A percentile compares a stretch with the other conserved stretches of the same genome.
Evolutionary conservation across 2,888 invertebrate genomes (phyloP).

Genomic region (Melangyna quadrimaculata): DNA sequence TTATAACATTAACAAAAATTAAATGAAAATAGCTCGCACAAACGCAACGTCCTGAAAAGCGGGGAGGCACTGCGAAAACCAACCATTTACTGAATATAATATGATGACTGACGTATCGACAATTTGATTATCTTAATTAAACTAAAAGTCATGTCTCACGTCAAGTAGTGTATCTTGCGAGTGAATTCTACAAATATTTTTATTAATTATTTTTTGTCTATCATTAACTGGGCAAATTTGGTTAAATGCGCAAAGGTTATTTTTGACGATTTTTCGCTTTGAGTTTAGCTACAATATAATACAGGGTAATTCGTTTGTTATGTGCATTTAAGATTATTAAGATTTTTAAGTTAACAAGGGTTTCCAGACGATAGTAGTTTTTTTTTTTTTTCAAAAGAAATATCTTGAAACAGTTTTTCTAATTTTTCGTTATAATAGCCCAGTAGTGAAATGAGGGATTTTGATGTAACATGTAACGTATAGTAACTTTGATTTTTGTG

Average conservation of each 20-base stretch:
- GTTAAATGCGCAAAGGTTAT: slow-evolving; percentile 21
- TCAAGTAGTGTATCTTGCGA: background rate
- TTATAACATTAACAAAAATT: background rate
- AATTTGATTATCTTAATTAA: slow-evolving; percentile 19
- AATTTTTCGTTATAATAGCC: too few relatives aligned
- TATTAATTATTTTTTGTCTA: slow-evolving; percentile 11
- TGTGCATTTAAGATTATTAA: background rate
- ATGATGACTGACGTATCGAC: background rate
- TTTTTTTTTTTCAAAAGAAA: too few relatives aligned
- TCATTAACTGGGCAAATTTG: slow-evolving; percentile 23
- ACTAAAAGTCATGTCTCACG: slow-evolving; percentile 1
- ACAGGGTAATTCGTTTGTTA: background rate
- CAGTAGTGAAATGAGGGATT: too few relatives aligned
- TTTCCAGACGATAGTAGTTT: too few relatives aligned
- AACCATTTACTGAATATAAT: background rate
- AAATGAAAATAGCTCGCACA: background rate
- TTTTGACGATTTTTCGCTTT: background rate
- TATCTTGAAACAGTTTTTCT: too few relatives aligned
- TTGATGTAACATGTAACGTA: too few relatives aligned
- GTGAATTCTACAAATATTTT: background rate
- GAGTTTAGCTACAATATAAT: background rate
- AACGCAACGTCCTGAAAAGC: background rate
- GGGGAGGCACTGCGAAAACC: background rate
- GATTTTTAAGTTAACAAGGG: background rate
- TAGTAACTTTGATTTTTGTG: too few relatives aligned